A percentile compares a stretch with the other conserved stretches of the same genome.
These are phyloP conservation scores for Heliconius nattereri DNA, from an alignment of 1,140 invertebrate species.

Conservation along the genomic window DNA sequence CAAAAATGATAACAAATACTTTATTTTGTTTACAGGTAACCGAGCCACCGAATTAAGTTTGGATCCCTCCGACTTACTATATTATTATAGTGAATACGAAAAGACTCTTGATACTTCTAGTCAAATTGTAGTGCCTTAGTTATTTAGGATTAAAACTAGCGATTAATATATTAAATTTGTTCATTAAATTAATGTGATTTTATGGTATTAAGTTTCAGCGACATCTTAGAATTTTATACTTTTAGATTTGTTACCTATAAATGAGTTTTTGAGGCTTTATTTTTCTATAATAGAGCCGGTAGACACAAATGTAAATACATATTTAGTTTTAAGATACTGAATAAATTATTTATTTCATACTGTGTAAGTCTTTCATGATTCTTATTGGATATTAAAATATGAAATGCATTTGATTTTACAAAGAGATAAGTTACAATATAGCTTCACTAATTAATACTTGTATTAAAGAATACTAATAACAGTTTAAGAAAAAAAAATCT, in stretches of 20 bases:
- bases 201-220: slow-evolving; percentile 14
- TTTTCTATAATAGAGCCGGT: slow-evolving; percentile 47
- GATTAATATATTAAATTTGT: slow-evolving; percentile 29
- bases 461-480: neutral
- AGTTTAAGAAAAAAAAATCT: neutral
- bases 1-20: slow-evolving; percentile 22
- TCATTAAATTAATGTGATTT: slow-evolving; percentile 25
- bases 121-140: slow-evolving; percentile 75
- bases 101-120: slow-evolving; percentile 76
- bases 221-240: slow-evolving; percentile 30
- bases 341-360: slow-evolving; percentile 76
- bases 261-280: slow-evolving; percentile 54
- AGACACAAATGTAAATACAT: slow-evolving; percentile 57
- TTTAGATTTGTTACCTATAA: slow-evolving; percentile 54
- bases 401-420: neutral
- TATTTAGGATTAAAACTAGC: slow-evolving; percentile 46
- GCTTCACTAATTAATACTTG: neutral
- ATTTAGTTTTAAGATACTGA: slow-evolving; percentile 53
- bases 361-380: slow-evolving; percentile 30
- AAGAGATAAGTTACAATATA: neutral
- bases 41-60: slow-evolving; percentile 44
- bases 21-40: slow-evolving; percentile 65
- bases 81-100: slow-evolving; percentile 66
- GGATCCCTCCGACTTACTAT: slow-evolving; percentile 70
- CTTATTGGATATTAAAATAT: slow-evolving; percentile 6